These are phyloP conservation scores for Xiphias gladius DNA, from an alignment of 2,113 vertebrate genomes.

Conservation along the genomic window DNA sequence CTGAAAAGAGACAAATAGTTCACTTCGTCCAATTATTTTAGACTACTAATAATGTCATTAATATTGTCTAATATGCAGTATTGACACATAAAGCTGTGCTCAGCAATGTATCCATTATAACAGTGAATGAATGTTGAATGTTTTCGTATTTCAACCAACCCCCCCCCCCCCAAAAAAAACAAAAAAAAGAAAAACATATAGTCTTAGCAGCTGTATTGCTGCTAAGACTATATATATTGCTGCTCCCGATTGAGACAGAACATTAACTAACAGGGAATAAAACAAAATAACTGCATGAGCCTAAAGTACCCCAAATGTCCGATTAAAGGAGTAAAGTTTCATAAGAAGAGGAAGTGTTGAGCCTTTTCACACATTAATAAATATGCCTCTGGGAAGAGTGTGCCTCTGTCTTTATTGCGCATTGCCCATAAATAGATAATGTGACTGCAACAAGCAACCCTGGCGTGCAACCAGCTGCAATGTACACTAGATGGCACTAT, in stretches of 20 bases:
- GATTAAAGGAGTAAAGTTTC: background rate
- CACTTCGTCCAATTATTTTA: background rate
- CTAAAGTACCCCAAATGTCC: conserved; percentile 6
- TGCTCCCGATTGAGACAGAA: background rate
- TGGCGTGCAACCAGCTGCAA: conserved; percentile 31
- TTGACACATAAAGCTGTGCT: background rate
- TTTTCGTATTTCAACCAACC: background rate
- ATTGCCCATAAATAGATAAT: conserved; percentile 58
- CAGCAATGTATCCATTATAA: background rate
- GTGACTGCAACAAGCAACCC: background rate
- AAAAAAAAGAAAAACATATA: background rate
- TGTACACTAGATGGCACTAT: conserved; percentile 78
- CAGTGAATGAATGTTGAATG: background rate
- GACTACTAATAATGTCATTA: background rate
- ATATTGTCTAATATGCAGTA: background rate
- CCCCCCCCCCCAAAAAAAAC: background rate
- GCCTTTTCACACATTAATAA: conserved; percentile 39
- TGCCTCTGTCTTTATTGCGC: conserved; percentile 32
- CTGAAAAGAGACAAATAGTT: conserved; percentile 20
- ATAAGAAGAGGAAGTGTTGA: background rate
- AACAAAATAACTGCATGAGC: background rate
- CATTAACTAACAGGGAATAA: background rate
- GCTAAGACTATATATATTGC: no score
- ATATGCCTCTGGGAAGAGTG: conserved; percentile 45
- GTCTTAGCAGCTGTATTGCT: background rate